These are phyloP conservation scores for Poecilia gillii DNA, from an alignment of 2,797 vertebrate species.

Conservation along the genomic window DNA sequence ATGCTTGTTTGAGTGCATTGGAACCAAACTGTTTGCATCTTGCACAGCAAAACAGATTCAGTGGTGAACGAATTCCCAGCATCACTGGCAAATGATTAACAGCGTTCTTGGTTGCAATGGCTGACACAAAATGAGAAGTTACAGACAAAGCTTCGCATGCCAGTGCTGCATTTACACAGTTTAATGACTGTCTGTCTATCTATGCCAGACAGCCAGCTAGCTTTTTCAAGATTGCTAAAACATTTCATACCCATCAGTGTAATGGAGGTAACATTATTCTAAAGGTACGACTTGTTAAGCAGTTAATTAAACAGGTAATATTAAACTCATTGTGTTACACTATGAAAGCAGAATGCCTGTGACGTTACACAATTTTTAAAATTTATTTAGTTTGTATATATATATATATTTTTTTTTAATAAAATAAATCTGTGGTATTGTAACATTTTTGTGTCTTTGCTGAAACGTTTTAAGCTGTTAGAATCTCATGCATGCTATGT, in stretches of 20 bases:
- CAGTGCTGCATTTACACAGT: background rate
- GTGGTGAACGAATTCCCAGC: background rate
- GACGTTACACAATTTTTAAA: background rate
- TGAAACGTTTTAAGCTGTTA: background rate
- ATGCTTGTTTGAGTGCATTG: background rate
- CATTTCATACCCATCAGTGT: background rate
- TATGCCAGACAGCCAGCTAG: too few relatives aligned
- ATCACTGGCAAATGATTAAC: background rate
- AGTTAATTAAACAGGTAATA: background rate
- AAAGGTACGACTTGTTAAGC: background rate
- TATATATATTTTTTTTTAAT: background rate
- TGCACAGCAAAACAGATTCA: background rate
- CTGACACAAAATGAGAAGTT: background rate
- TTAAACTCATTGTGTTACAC: background rate
- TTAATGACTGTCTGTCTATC: background rate
- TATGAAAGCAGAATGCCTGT: background rate
- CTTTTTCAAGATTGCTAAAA: background rate
- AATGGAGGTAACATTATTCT: background rate
- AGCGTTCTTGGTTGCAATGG: background rate
- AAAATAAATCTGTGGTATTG: background rate
- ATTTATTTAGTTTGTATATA: background rate
- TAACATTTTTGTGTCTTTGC: background rate
- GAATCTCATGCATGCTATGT: background rate
- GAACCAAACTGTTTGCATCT: background rate
- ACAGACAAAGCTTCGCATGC: background rate